Conservation (phyloP, 2,797 vertebrate species). For the Chromobotia macracanthus region DNA sequence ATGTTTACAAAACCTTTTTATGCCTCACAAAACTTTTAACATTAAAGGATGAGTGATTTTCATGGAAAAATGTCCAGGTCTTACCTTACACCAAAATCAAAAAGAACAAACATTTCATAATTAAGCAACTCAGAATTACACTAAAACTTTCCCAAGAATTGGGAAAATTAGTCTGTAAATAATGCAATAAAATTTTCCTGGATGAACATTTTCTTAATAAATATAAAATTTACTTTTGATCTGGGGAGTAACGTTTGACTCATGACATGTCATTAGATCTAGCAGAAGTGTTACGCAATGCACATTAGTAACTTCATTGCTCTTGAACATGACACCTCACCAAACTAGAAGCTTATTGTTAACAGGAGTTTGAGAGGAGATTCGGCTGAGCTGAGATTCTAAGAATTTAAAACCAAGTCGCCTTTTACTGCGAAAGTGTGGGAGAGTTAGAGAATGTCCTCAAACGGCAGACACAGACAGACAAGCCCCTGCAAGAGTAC, state of each 20-base stretch:
- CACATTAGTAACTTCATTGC: background rate
- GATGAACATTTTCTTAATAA: background rate
- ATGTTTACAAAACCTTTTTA: background rate
- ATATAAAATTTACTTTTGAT: background rate
- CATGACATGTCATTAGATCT: background rate
- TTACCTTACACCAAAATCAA: background rate
- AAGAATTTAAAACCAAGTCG: background rate
- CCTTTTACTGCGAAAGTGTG: background rate
- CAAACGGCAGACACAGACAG: constrained; percentile 21
- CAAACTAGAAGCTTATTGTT: background rate
- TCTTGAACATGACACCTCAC: background rate
- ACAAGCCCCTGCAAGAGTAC: constrained; percentile 9
- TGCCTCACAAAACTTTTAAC: background rate
- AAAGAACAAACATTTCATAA: background rate
- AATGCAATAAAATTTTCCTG: too few relatives aligned
- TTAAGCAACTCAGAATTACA: background rate
- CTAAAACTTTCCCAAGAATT: background rate
- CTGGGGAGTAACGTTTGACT: background rate
- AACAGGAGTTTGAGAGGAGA: background rate
- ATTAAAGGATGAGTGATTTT: background rate
- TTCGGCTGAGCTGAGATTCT: background rate
- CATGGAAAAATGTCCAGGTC: background rate
- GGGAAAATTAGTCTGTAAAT: too few relatives aligned
- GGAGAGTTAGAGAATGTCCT: background rate
- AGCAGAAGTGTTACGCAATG: background rate